A percentile compares a stretch with the other conserved stretches of the same genome.
phyloP scores from a whole-genome alignment of 23 tunicate genomes.

The Clavelina lepadiformis region DNA sequence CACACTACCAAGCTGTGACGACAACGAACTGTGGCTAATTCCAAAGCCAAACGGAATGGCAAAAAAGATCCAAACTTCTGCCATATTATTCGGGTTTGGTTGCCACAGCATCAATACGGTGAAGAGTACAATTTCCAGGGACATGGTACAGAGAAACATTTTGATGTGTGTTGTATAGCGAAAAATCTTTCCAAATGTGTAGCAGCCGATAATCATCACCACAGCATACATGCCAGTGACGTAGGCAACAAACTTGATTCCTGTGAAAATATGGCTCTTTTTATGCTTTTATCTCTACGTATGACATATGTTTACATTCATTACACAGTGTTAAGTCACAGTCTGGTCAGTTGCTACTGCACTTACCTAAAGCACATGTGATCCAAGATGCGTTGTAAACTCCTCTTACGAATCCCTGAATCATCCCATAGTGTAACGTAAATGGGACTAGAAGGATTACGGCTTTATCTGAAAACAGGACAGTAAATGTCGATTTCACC shows the following conservation, averaged over 20 bases:
- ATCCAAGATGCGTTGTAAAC: constrained; percentile 65
- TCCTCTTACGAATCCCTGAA: constrained; percentile 64
- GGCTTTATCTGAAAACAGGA: constrained; percentile 40
- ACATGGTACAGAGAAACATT: constrained; percentile 31
- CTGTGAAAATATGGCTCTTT: constrained; percentile 17
- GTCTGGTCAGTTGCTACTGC: too few species aligned
- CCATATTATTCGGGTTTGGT: constrained; percentile 10
- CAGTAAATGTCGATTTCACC: constrained; percentile 34
- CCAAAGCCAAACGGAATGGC: constrained; percentile 37
- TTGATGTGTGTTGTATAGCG: constrained; percentile 27
- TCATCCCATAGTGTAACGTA: constrained; percentile 63
- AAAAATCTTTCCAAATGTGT: constrained; percentile 36
- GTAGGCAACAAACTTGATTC: constrained; percentile 57
- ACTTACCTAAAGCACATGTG: constrained; percentile 67
- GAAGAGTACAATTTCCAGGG: constrained; percentile 36
- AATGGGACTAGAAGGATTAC: constrained; percentile 56
- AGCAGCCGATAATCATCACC: constrained; percentile 46
- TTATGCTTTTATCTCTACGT: background rate
- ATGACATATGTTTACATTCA: background rate
- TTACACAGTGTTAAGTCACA: background rate
- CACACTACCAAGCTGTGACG: constrained; percentile 40
- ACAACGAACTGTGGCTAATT: constrained; percentile 31
- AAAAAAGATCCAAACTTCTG: constrained; percentile 32
- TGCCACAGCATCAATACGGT: constrained; percentile 43
- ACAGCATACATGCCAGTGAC: constrained; percentile 58